Base-by-base conservation (phyloP, 2,888 invertebrate species). In the Ischnus inquisitorius region DNA sequence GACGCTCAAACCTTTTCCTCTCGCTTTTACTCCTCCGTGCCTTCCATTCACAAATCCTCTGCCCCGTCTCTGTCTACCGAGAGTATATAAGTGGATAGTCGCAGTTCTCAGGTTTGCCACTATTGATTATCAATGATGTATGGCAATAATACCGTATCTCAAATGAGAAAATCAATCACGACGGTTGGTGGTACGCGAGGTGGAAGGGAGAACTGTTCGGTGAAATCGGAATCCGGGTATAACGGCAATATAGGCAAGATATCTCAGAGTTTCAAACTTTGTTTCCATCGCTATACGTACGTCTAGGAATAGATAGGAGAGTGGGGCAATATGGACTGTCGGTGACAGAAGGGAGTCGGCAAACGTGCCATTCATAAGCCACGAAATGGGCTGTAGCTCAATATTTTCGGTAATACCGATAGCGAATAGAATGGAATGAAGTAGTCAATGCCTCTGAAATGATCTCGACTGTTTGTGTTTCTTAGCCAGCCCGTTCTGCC, bases 81-180 rank as follows among this genome's bases (percentile, higher is more conserved):
- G 75, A 83, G 34, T 6, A 34, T 34, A 72, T 77, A 83, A 83
- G 78, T 80, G 64, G 79, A 72, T 79, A 80, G 71, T 76, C 85
- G 76, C 82, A 41, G 82, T 86, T 86, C 85, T 86, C 81, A 84
- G 82, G 77, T 87, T 87, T 77, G 81, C 85, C 79, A 85, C 85
- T 83, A 87, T 87, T 87, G 87, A 86, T 86, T 86, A 85, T 79
- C 64, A 79, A 80, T 87, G 87, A 87, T 87, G 68, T 84, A 87
- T 87, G 81, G 81, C 84, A 84, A 86, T 83, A 83, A 75, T 83
- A 78, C 72, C 65, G 79, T 79, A 84, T 65, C 77, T 69, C 74
- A 83, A 86, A 86, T 84, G 83, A 85, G 82, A 79, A 75, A 84
- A 87, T 86, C 79, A 83, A 87, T 87, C 87, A 86, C 67, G 2